Conservation (phyloP, 2,888 invertebrate genomes). For the Tholera decimalis region DNA sequence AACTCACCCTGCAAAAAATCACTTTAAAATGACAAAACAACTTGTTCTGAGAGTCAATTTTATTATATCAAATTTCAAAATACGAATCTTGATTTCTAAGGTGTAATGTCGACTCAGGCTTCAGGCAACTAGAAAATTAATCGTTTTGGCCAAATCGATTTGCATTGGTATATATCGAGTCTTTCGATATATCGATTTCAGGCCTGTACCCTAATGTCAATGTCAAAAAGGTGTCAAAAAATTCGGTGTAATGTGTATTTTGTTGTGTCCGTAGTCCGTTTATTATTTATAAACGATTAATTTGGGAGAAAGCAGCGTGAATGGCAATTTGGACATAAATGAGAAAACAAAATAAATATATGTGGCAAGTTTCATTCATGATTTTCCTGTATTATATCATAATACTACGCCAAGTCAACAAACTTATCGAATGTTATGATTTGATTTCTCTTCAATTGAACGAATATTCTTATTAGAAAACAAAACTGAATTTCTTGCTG, state of each 20-base stretch:
- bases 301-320: background rate
- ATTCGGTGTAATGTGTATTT: background rate
- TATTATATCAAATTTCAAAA: too few relatives aligned
- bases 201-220: too few relatives aligned
- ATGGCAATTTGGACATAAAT: background rate
- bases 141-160: too few relatives aligned
- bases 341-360: constrained; percentile 14
- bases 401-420: constrained; percentile 8
- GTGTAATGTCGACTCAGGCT: too few relatives aligned
- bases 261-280: too few relatives aligned
- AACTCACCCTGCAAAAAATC: too few relatives aligned
- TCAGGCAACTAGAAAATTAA: too few relatives aligned
- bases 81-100: too few relatives aligned
- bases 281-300: background rate
- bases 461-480: constrained; percentile 12
- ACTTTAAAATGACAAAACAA: too few relatives aligned
- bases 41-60: too few relatives aligned
- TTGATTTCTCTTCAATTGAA: constrained; percentile 8
- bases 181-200: too few relatives aligned
- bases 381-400: background rate
- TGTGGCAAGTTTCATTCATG: constrained; percentile 24
- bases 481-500: background rate
- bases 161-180: too few relatives aligned
- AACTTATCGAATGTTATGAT: constrained; percentile 29
- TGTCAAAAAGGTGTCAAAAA: constrained; percentile 3